phyloP scores from a whole-genome alignment of 2,888 invertebrate genomes.

The Lasioglossum zephyrum region DNA sequence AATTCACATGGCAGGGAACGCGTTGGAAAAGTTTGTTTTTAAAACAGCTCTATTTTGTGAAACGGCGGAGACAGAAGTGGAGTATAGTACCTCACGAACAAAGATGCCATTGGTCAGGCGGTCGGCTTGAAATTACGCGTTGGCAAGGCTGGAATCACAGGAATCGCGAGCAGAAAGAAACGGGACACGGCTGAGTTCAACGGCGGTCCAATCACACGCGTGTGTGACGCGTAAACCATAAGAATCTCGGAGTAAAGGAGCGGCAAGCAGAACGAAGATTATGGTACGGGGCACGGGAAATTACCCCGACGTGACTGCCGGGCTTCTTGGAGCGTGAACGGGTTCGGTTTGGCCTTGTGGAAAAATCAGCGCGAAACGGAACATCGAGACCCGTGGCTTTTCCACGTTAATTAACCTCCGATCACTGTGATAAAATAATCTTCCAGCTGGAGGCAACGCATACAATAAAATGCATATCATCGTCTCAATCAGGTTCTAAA shows the following conservation, averaged over 20 bases:
- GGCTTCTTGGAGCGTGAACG: slow-evolving; percentile 42
- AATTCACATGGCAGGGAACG: too few relatives aligned
- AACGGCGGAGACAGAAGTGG: neutral
- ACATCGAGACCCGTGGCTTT: neutral
- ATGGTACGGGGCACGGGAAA: slow-evolving; percentile 59
- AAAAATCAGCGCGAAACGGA: slow-evolving; percentile 20
- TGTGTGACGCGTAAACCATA: slow-evolving; percentile 32
- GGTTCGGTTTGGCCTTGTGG: slow-evolving; percentile 5
- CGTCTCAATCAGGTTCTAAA: neutral
- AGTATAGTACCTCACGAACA: neutral
- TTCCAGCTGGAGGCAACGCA: neutral
- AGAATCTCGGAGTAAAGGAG: slow-evolving; percentile 50
- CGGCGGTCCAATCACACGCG: slow-evolving; percentile 44
- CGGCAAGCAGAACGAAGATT: slow-evolving; percentile 48
- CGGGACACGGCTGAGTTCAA: slow-evolving; percentile 43
- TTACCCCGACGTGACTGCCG: slow-evolving; percentile 33
- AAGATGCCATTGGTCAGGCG: neutral
- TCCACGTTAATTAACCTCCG: neutral
- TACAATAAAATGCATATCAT: neutral
- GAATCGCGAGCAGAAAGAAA: slow-evolving; percentile 37
- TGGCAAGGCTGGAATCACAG: slow-evolving; percentile 46
- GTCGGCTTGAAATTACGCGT: slow-evolving; percentile 51
- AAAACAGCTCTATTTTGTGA: neutral
- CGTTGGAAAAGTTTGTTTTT: neutral
- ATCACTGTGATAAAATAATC: neutral